Evolutionary conservation across 2,888 invertebrate genomes (phyloP), one percentile per base, ranked within the genome.

Genomic region (Lochmaea capreae): DNA sequence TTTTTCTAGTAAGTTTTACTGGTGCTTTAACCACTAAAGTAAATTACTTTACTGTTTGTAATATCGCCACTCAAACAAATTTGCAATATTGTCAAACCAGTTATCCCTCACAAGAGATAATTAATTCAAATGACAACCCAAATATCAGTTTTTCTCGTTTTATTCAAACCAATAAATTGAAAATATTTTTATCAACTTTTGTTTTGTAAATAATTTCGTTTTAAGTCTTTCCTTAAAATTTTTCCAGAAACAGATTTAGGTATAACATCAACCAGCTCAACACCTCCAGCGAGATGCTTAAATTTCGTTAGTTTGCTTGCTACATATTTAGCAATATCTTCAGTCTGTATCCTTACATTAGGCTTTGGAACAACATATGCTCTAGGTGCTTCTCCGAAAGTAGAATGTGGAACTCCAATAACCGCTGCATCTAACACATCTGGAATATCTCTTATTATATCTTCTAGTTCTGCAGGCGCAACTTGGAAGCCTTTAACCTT

Each of bases 381-480:
- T 82, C 91, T 90, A 0, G 96, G 96, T 12, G 91, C 89, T 86
- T 96, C 95, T 6, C 96, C 96, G 52, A 88, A 89, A 14, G 87
- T 84, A 0, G 89, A 86, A 83, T 95, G 91, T 0, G 93, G 91
- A 22, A 94, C 86, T 0, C 96, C 96, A 74, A 96, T 89, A 0
- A 97, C 96, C 0, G 94, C 97, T 0, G 93, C 95, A 81, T 97
- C 97, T 14, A 89, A 85, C 0, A 97, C 90, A 39, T 90, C 90
- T 0, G 94, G 93, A 86, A 95, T 93, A 59, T 90, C 89, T 74
- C 93, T 89, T 1, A 96, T 83, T 6, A 94, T 82, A 65, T 89
- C 92, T 86, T 97, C 97, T 42, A 97, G 85, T 86, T 97, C 97
- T 1, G 97, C 96, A 26, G 97, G 97, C 11, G 97, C 92, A 9